Evolutionary conservation across 2,888 invertebrate species (phyloP).

Genomic region (Xestobium rufovillosum): DNA sequence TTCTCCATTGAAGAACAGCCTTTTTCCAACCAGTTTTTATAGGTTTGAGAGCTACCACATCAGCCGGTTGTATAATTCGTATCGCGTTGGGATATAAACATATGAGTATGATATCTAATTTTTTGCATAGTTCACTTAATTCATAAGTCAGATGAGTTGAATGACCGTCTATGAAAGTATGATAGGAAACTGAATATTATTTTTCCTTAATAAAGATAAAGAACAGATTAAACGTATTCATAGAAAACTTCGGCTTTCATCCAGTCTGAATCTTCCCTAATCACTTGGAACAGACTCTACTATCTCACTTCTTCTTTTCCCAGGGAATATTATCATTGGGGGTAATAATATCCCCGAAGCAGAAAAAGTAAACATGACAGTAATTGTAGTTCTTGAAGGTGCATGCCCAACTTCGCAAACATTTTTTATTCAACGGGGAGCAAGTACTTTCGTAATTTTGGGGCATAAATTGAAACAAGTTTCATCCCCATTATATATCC

Average conservation of each 20-base stretch:
- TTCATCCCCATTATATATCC: conserved; percentile 18
- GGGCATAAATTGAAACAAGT: conserved; percentile 24
- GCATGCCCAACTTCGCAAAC: conserved; percentile 35
- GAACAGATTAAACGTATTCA: conserved; percentile 8
- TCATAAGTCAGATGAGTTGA: no score
- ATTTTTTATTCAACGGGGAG: conserved; percentile 21
- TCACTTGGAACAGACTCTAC: conserved; percentile 15
- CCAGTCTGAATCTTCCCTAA: conserved; percentile 5
- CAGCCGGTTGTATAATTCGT: no score
- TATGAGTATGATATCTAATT: no score
- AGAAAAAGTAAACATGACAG: conserved; percentile 36
- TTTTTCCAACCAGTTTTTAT: no score
- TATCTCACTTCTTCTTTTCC: conserved; percentile 28
- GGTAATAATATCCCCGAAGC: conserved; percentile 35
- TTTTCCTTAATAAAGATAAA: conserved; percentile 6
- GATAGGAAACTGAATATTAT: conserved; percentile 6
- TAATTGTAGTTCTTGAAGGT: conserved; percentile 31
- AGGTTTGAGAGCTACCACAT: no score
- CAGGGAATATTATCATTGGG: conserved; percentile 33
- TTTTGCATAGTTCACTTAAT: no score
- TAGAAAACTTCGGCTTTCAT: conserved; percentile 10
- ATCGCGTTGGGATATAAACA: no score
- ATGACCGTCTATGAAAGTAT: conserved; percentile 12
- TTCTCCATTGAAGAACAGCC: no score
- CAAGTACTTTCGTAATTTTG: conserved; percentile 21